phyloP scores from a whole-genome alignment of 2,113 vertebrate genomes.

The Dasyprocta punctata region DNA sequence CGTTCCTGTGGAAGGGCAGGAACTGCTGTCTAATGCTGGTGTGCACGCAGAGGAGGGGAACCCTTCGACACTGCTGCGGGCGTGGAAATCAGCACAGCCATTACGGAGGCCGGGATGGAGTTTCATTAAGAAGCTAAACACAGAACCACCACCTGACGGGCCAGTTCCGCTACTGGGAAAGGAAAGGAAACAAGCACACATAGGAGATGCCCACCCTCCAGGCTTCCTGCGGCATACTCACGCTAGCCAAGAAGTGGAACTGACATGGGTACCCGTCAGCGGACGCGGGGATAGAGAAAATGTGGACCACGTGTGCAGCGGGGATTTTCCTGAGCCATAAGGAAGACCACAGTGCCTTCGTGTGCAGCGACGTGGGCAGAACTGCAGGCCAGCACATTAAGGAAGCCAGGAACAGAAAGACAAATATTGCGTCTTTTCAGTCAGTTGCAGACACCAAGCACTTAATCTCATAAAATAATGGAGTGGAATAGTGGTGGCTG shows the following conservation, averaged over 20 bases:
- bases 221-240: neutral
- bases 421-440: neutral
- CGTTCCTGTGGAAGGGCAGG: rapidly evolving
- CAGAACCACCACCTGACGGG: neutral
- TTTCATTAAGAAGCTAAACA: neutral
- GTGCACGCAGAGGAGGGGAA: neutral
- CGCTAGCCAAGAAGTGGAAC: neutral
- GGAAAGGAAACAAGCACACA: neutral
- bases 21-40: neutral
- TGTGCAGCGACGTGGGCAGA: neutral
- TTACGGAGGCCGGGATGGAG: neutral
- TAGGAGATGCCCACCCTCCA: neutral
- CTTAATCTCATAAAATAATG: neutral
- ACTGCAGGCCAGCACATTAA: too few relatives aligned
- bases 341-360: neutral
- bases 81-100: too few relatives aligned
- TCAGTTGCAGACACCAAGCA: neutral
- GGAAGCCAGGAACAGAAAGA: neutral
- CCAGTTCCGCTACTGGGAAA: neutral
- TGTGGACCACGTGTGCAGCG: too few relatives aligned
- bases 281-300: neutral
- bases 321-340: neutral
- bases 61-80: neutral
- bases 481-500: neutral
- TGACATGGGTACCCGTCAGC: too few relatives aligned